Conservation (phyloP, 35 echinoderm and acorn worm genomes). For the Antedon bifida region DNA sequence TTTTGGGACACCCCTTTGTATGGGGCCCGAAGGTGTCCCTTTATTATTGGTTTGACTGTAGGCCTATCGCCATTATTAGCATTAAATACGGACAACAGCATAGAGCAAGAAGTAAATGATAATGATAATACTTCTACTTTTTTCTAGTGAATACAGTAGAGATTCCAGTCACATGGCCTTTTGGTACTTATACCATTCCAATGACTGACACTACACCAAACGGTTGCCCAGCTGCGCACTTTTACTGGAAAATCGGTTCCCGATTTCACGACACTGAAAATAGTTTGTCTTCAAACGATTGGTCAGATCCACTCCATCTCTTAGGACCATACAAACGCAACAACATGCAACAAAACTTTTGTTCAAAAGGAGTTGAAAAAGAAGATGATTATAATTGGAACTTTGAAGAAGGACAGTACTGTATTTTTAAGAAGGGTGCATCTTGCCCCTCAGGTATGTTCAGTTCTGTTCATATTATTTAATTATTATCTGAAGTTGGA, state of each 20-base stretch:
- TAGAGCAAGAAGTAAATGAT: no score
- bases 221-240: slow-evolving; percentile 30
- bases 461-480: no score
- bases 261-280: slow-evolving; percentile 60
- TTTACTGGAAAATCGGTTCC: slow-evolving; percentile 44
- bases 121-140: no score
- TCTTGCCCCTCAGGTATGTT: slow-evolving; percentile 44
- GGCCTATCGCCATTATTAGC: no score
- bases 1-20: no score
- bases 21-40: no score
- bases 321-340: slow-evolving; percentile 25
- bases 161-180: slow-evolving; percentile 41
- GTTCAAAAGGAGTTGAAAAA: slow-evolving; percentile 22
- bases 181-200: slow-evolving; percentile 40
- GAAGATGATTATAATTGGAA: slow-evolving; percentile 22
- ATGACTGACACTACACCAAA: slow-evolving; percentile 21
- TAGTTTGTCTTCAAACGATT: slow-evolving; percentile 26
- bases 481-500: no score
- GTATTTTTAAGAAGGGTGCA: slow-evolving; percentile 43
- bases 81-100: no score
- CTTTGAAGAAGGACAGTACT: slow-evolving; percentile 42
- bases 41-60: no score
- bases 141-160: slow-evolving; percentile 24
- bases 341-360: slow-evolving; percentile 66
- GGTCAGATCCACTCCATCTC: slow-evolving; percentile 36